Conservation (phyloP, 1,140 invertebrate genomes). For the Ceratina calcarata region DNA sequence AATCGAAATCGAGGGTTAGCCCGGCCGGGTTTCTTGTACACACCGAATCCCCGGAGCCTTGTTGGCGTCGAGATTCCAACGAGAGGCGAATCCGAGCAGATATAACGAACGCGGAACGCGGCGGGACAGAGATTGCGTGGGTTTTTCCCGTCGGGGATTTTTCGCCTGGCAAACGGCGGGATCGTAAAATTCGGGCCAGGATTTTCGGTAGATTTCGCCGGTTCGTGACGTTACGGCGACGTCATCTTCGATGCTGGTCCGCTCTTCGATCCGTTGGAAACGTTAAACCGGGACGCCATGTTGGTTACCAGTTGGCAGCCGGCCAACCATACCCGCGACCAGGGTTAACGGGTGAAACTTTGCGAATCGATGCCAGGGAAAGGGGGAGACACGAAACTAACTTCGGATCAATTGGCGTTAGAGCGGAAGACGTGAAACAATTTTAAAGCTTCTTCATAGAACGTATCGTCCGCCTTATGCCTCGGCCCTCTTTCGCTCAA, state of each 20-base stretch:
- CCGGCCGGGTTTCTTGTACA: not conserved
- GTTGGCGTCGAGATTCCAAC: not conserved
- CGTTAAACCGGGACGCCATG: slow-evolving; percentile 23
- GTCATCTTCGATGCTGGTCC: not conserved
- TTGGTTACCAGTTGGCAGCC: slow-evolving; percentile 6
- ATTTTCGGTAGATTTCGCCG: slow-evolving; percentile 1
- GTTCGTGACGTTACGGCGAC: slow-evolving; percentile 6
- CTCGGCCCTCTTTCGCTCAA: too few relatives aligned
- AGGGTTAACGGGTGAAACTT: not conserved
- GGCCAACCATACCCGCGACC: slow-evolving; percentile 6
- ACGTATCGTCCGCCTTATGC: too few relatives aligned
- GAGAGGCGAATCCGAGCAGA: not conserved
- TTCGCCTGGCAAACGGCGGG: not conserved
- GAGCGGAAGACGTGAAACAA: too few relatives aligned
- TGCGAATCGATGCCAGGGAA: not conserved
- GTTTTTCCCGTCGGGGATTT: not conserved
- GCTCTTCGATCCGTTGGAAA: slow-evolving; percentile 20
- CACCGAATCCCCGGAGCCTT: not conserved
- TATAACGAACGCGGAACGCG: not conserved
- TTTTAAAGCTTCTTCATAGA: too few relatives aligned
- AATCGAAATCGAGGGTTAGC: not conserved
- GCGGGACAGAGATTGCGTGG: not conserved
- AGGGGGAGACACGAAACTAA: not conserved
- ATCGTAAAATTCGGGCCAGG: slow-evolving; percentile 2
- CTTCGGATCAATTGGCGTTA: not conserved